A percentile compares a stretch with the other conserved stretches of the same genome.
phyloP scores from a whole-genome alignment of 2,888 invertebrate species.

The Nebria brevicollis region DNA sequence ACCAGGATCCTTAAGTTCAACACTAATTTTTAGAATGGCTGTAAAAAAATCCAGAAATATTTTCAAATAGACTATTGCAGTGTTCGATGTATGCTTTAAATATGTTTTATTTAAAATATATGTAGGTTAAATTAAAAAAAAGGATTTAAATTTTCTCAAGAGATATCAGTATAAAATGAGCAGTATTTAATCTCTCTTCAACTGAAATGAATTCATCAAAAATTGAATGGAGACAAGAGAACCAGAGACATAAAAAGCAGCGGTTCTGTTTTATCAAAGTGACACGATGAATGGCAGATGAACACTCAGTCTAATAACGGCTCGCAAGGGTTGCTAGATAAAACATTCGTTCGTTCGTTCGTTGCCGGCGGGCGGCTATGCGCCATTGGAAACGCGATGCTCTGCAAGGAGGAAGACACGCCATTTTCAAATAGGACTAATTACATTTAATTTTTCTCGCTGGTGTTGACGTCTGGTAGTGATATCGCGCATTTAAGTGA shows the following conservation, averaged over 20 bases:
- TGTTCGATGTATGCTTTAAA: no score
- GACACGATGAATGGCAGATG: conserved; percentile 39
- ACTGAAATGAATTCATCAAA: conserved; percentile 27
- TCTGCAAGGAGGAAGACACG: conserved; percentile 26
- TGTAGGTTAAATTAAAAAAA: no score
- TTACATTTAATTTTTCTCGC: conserved; percentile 49
- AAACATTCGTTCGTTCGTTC: background rate
- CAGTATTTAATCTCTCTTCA: conserved; percentile 27
- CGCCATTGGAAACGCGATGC: background rate
- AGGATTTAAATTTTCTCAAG: no score
- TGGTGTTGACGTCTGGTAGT: conserved; percentile 48
- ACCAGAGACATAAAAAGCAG: conserved; percentile 15
- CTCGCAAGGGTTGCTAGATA: background rate
- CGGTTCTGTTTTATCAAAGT: conserved; percentile 22
- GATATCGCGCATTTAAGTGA: conserved; percentile 50
- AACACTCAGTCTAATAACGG: conserved; percentile 29
- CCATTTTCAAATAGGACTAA: conserved; percentile 51
- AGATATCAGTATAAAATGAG: no score
- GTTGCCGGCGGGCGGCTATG: background rate
- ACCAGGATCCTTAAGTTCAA: no score
- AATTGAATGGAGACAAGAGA: background rate
- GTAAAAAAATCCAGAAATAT: no score
- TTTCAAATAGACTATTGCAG: no score
- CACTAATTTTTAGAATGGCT: no score
- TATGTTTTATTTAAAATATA: no score